Evolutionary conservation across 2,113 vertebrate species (phyloP).

Genomic region (Ibidorhyncha struthersii): DNA sequence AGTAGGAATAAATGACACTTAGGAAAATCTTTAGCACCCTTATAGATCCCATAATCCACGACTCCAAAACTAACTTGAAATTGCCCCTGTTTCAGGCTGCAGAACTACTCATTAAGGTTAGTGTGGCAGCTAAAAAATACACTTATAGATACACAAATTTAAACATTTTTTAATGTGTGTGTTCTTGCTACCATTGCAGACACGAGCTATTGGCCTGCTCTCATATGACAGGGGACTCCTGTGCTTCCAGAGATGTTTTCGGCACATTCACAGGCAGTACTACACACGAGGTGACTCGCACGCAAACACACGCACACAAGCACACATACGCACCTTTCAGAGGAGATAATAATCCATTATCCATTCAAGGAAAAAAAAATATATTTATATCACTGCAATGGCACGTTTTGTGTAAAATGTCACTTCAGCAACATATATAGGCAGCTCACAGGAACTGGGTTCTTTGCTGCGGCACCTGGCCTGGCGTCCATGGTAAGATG

Average conservation of each 20-base stretch:
- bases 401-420: constrained; percentile 75
- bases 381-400: constrained; percentile 79
- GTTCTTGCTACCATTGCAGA: constrained; percentile 39
- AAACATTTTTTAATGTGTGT: constrained; percentile 7
- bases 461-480: constrained; percentile 55
- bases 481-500: constrained; percentile 64
- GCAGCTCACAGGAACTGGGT: constrained; percentile 70
- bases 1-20: not conserved
- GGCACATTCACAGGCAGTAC: constrained; percentile 67
- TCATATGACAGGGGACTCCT: not conserved
- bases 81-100: constrained; percentile 39
- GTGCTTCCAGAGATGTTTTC: not conserved
- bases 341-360: constrained; percentile 72
- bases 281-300: not conserved
- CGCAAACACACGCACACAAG: not conserved
- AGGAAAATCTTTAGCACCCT: constrained; percentile 46
- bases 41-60: constrained; percentile 1
- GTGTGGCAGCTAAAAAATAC: constrained; percentile 63
- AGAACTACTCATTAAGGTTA: constrained; percentile 45
- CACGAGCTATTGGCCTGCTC: not conserved
- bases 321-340: constrained; percentile 58
- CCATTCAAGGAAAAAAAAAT: constrained; percentile 74
- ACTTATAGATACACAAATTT: constrained; percentile 35
- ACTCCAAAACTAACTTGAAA: constrained; percentile 48
- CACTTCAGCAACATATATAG: constrained; percentile 67